Conservation (phyloP, 2,113 vertebrate genomes). For the Alethe castanea region DNA sequence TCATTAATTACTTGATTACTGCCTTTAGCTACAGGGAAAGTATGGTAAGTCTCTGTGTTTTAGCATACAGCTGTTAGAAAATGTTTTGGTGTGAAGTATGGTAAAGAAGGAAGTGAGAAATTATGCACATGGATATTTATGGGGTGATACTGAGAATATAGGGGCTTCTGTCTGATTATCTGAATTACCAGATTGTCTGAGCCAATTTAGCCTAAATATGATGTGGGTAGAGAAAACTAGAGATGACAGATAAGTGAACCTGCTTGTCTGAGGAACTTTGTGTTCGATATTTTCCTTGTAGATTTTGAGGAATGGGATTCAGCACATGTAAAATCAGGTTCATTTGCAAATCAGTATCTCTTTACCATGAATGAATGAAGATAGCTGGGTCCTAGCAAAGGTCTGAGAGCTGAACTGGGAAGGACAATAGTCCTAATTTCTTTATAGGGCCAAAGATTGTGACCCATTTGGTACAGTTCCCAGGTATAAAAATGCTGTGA, state of each 20-base stretch:
- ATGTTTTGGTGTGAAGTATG: neutral
- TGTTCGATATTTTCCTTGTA: neutral
- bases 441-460: neutral
- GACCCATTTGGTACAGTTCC: neutral
- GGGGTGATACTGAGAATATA: neutral
- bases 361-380: neutral
- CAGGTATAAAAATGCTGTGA: neutral
- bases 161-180: neutral
- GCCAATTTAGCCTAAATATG: neutral
- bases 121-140: neutral
- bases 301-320: neutral
- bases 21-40: neutral
- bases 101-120: neutral
- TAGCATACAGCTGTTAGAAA: neutral
- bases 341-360: neutral
- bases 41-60: neutral
- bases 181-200: neutral
- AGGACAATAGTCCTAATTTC: neutral
- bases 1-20: neutral
- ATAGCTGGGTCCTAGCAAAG: neutral
- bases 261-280: neutral
- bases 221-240: neutral
- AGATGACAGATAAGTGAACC: neutral
- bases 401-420: neutral
- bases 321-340: neutral